phyloP scores from a whole-genome alignment of 1,140 invertebrate species.

The Drosophila neocordata region DNA sequence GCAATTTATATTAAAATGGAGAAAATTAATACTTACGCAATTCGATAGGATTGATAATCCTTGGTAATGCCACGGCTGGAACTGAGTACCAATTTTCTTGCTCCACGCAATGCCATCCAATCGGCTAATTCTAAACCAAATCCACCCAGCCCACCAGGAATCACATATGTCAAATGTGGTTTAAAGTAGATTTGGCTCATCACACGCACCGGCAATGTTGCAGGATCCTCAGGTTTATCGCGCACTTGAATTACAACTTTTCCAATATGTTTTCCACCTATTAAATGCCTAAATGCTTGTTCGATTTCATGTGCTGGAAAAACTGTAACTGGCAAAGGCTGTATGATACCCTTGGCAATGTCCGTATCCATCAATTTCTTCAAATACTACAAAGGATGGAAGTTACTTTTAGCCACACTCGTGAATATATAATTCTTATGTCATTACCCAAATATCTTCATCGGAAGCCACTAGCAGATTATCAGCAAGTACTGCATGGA shows the following conservation, averaged over 20 bases:
- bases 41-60: conserved; percentile 90
- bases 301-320: conserved; percentile 87
- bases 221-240: conserved; percentile 42
- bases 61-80: conserved; percentile 90
- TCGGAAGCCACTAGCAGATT: conserved; percentile 85
- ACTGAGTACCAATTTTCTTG: conserved; percentile 90
- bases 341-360: conserved; percentile 85
- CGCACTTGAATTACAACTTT: conserved; percentile 86
- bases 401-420: not conserved
- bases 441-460: conserved; percentile 82
- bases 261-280: conserved; percentile 93
- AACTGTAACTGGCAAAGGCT: conserved; percentile 85
- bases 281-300: conserved; percentile 89
- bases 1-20: not conserved
- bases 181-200: conserved; percentile 83
- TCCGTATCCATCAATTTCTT: conserved; percentile 71
- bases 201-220: conserved; percentile 66
- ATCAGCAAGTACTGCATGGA: conserved; percentile 94
- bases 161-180: conserved; percentile 84
- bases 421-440: no score
- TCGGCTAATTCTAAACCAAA: conserved; percentile 95
- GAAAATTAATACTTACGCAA: conserved; percentile 82
- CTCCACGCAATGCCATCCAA: conserved; percentile 93
- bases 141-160: conserved; percentile 92
- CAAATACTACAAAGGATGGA: conserved; percentile 44